Percentiles rank a stretch among this genome's conserved stretches.
phyloP scores from a whole-genome alignment of 2,797 vertebrate species.

The Lophius americanus region DNA sequence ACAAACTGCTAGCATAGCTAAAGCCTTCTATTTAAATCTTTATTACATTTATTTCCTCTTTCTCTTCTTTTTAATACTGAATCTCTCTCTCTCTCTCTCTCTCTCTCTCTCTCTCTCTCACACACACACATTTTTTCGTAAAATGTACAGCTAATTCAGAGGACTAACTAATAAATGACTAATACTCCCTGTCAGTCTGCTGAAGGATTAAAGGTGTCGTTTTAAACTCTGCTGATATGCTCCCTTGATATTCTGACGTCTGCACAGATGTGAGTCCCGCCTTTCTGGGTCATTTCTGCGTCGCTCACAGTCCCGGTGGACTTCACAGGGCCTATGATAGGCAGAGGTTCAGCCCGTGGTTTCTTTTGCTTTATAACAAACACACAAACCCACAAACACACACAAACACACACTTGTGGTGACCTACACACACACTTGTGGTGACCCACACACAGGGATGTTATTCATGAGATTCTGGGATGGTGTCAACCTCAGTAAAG shows the following conservation, averaged over 20 bases:
- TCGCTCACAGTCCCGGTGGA: slow-evolving; percentile 61
- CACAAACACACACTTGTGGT: slow-evolving; percentile 22
- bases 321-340: slow-evolving; percentile 52
- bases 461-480: slow-evolving; percentile 77
- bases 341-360: slow-evolving; percentile 63
- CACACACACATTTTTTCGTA: not conserved
- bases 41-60: not conserved
- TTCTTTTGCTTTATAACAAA: slow-evolving; percentile 64
- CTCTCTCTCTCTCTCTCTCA: too few species aligned
- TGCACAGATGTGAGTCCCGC: slow-evolving; percentile 67
- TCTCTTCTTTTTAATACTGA: not conserved
- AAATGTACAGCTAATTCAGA: not conserved
- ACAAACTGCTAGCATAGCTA: not conserved
- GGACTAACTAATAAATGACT: slow-evolving; percentile 22
- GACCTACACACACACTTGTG: slow-evolving; percentile 24
- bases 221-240: slow-evolving; percentile 13
- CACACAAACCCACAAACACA: slow-evolving; percentile 30
- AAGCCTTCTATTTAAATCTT: not conserved
- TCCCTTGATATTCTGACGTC: slow-evolving; percentile 64
- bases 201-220: slow-evolving; percentile 23
- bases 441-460: slow-evolving; percentile 63
- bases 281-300: slow-evolving; percentile 78
- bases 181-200: not conserved
- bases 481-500: slow-evolving; percentile 61
- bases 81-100: too few species aligned